These are phyloP conservation scores for Lepisosteus osseus DNA, from an alignment of 2,113 vertebrate species.

Conservation along the genomic window DNA sequence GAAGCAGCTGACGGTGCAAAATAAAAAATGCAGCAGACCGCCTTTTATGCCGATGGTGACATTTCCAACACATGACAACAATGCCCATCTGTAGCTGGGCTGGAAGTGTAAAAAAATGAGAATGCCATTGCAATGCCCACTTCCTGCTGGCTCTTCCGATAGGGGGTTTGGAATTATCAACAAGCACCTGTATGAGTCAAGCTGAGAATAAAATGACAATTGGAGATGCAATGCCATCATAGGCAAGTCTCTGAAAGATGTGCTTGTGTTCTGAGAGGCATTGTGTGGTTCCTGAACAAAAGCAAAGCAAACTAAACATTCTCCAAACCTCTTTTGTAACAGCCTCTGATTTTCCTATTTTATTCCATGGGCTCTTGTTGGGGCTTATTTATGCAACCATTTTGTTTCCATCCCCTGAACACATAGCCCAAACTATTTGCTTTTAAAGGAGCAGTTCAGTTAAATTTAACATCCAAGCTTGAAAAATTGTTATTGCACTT, in stretches of 20 bases:
- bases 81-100: slow-evolving; percentile 84
- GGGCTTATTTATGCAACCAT: slow-evolving; percentile 16
- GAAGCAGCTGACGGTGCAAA: slow-evolving; percentile 71
- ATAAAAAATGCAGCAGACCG: slow-evolving; percentile 72
- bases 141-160: slow-evolving; percentile 62
- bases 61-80: slow-evolving; percentile 90
- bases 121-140: slow-evolving; percentile 67
- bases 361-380: slow-evolving; percentile 5
- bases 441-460: slow-evolving; percentile 29
- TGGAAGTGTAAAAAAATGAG: slow-evolving; percentile 63
- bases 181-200: slow-evolving; percentile 76
- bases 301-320: no score
- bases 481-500: no score
- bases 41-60: slow-evolving; percentile 87
- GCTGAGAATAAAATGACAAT: slow-evolving; percentile 24
- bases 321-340: no score
- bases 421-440: slow-evolving; percentile 13
- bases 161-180: slow-evolving; percentile 65
- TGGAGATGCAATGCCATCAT: slow-evolving; percentile 38
- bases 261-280: neutral
- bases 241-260: neutral
- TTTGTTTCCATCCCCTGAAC: slow-evolving; percentile 17
- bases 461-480: neutral
- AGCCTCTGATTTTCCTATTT: slow-evolving; percentile 36
- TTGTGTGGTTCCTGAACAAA: no score